Evolutionary conservation across 2,797 vertebrate genomes (phyloP), one percentile per base, ranked within the genome.

Genomic region (Platyrinchus mystaceus): DNA sequence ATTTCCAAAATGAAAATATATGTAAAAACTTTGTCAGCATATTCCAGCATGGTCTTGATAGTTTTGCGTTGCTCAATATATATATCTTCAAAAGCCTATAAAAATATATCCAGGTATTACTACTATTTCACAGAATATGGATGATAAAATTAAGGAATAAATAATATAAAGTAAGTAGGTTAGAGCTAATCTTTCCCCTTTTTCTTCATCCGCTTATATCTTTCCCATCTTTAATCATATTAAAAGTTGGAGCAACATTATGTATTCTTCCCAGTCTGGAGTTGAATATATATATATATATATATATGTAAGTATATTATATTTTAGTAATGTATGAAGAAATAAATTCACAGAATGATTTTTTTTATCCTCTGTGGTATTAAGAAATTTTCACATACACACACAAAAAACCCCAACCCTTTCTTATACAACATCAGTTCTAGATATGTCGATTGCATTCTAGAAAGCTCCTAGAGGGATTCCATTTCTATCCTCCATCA

Each of bases 1-100:
- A 99, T 99, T 98, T 99, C 99, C 96, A 99, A 96, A 93, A 99
- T 99, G 97, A 99, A 99, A 92, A 99, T 99, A 67, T 99, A 99
- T 0, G 99, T 99, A 96, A 99, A 99, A 87, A 99, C 98, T 97
- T 99, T 99, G 97, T 99, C 99, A 43, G 99, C 98, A 94, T 98
- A 99, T 97, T 99, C 99, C 96, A 99, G 84, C 84, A 99, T 96
- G 1, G 91, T 98, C 98, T 99, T 99, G 92, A 99, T 98, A 14
- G 96, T 99, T 97, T 99, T 99, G 58, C 98, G 98, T 64, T 98
- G 97, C 86, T 99, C 99, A 79, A 99, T 99, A 90, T 99, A 98
- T 95, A 99, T 97, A 50, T 99, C 99, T 97, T 99, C 99, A 98
- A 99, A 99, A 37, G 99, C 99, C 99, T 99, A 82, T 43, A 67